Evolutionary conservation across 2,888 invertebrate genomes (phyloP).

Genomic region (Philereme transversata): DNA sequence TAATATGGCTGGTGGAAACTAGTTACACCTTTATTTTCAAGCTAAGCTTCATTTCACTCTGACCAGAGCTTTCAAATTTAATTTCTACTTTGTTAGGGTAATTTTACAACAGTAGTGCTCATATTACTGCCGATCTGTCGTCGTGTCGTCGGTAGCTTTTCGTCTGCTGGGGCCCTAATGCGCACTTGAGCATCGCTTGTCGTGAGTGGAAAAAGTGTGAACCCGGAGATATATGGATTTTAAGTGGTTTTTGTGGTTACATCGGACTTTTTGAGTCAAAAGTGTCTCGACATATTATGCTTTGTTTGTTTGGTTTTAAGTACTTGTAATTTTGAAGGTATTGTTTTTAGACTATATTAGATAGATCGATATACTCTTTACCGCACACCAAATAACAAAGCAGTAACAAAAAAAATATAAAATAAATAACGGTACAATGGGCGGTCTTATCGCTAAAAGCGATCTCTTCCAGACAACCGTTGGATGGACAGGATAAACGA

Average conservation of each 20-base stretch:
- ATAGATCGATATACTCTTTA: too few relatives aligned
- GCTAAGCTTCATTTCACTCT: neutral
- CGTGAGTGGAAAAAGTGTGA: conserved; percentile 39
- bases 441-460: too few relatives aligned
- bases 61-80: neutral
- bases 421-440: too few relatives aligned
- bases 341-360: too few relatives aligned
- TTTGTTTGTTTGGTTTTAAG: conserved; percentile 4
- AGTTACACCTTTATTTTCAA: neutral
- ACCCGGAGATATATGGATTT: conserved; percentile 35
- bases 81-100: neutral
- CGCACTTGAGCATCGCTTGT: conserved; percentile 35
- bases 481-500: too few relatives aligned
- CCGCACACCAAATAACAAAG: too few relatives aligned
- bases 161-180: conserved; percentile 44
- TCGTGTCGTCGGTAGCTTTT: conserved; percentile 60
- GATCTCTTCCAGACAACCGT: too few relatives aligned
- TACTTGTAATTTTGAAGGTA: neutral
- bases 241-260: conserved; percentile 30
- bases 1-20: neutral
- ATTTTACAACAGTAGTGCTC: conserved; percentile 9
- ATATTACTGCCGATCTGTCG: conserved; percentile 53
- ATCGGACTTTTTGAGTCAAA: conserved; percentile 39
- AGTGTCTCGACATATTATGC: conserved; percentile 24
- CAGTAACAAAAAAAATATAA: too few relatives aligned